Evolutionary conservation across 2,797 vertebrate species (phyloP).

Genomic region (Menidia menidia): DNA sequence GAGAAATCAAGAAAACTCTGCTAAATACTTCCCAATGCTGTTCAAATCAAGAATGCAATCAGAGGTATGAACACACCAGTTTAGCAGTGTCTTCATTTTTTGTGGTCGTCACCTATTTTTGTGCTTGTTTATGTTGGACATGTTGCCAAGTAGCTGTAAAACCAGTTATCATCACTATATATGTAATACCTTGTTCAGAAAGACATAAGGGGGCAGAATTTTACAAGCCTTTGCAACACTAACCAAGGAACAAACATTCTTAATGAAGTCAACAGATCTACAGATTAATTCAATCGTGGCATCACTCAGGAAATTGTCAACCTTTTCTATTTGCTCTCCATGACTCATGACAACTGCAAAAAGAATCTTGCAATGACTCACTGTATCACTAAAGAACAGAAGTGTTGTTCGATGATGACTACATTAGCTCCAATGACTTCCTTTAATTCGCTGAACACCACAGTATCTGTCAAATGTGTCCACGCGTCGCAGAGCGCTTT

Average conservation of each 20-base stretch:
- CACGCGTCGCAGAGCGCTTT: conserved; percentile 5
- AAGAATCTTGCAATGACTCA: conserved; percentile 6
- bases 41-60: too few relatives aligned
- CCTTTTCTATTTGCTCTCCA: conserved; percentile 37
- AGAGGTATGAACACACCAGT: too few relatives aligned
- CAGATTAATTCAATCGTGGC: conserved; percentile 41
- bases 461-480: neutral
- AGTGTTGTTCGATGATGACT: neutral
- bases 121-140: too few relatives aligned
- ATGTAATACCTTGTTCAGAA: conserved; percentile 26
- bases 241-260: conserved; percentile 33
- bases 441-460: neutral
- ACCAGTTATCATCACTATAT: neutral
- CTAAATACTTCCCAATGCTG: too few relatives aligned
- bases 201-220: conserved; percentile 8
- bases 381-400: conserved; percentile 12
- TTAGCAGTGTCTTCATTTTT: too few relatives aligned
- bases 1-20: too few relatives aligned
- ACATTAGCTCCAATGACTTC: conserved; percentile 6
- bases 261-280: conserved; percentile 57
- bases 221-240: conserved; percentile 19
- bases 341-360: conserved; percentile 18
- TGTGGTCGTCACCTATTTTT: too few relatives aligned
- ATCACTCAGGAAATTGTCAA: conserved; percentile 23
- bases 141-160: conserved; percentile 1